A percentile compares a stretch with the other conserved stretches of the same genome.
Conservation (phyloP, 2,113 vertebrate genomes). For the Leiothrix lutea region DNA sequence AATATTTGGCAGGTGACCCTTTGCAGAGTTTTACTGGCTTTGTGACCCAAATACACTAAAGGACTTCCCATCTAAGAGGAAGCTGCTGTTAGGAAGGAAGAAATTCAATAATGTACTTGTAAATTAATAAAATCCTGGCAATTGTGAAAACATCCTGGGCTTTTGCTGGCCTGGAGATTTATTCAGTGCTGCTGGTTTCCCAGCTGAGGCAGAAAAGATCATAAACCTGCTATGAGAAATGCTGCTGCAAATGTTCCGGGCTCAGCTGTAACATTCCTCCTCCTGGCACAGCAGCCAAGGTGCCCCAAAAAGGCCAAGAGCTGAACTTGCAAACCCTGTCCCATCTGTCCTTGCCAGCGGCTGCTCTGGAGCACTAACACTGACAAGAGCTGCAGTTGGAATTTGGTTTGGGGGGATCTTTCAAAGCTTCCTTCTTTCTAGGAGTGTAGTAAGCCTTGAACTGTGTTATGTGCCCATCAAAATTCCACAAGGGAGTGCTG, state of each 20-base stretch:
- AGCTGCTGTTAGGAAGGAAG: neutral
- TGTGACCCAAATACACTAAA: neutral
- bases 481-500: neutral
- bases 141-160: slow-evolving; percentile 2
- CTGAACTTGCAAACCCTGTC: neutral
- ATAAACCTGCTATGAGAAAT: slow-evolving; percentile 35
- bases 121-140: slow-evolving; percentile 31
- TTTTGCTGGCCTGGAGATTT: slow-evolving; percentile 34
- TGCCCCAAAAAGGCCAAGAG: neutral
- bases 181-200: slow-evolving; percentile 31
- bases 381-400: neutral
- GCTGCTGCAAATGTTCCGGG: neutral
- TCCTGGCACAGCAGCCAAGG: neutral
- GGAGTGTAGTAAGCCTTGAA: neutral
- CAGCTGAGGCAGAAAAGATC: slow-evolving; percentile 35
- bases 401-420: neutral
- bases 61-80: neutral
- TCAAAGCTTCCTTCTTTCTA: neutral
- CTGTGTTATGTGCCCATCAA: neutral
- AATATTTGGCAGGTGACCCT: neutral
- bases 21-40: neutral
- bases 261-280: neutral
- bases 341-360: neutral
- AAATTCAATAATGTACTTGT: neutral
- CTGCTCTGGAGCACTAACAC: neutral